These are phyloP conservation scores for Eremobia ochroleuca DNA, from an alignment of 2,888 invertebrate species.

Conservation along the genomic window DNA sequence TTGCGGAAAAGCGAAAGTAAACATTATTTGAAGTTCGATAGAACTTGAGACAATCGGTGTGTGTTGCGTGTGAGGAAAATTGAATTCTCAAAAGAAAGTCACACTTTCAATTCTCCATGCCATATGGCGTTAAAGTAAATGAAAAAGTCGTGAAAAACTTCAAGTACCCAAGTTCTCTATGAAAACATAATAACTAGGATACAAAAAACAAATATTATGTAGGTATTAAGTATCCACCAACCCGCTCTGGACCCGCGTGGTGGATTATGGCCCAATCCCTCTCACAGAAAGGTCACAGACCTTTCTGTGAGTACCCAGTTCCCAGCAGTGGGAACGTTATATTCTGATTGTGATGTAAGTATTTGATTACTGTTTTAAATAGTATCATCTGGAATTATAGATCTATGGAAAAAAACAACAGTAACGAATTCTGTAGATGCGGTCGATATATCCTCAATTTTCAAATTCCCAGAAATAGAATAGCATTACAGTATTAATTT, in stretches of 20 bases:
- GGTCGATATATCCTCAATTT: background rate
- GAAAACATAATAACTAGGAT: background rate
- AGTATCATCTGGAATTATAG: background rate
- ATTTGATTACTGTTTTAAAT: background rate
- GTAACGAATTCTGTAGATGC: background rate
- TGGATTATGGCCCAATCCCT: no score
- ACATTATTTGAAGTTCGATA: constrained; percentile 40
- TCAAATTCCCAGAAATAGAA: background rate
- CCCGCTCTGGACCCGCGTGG: no score
- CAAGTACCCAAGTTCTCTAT: background rate
- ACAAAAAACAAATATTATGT: background rate
- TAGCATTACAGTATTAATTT: background rate
- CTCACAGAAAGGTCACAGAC: no score
- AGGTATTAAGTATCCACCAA: background rate
- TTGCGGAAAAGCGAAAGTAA: constrained; percentile 37
- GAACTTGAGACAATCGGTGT: constrained; percentile 21
- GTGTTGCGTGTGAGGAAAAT: background rate
- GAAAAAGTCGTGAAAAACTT: background rate
- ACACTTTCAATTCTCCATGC: background rate
- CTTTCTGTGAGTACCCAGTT: no score
- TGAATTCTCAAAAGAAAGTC: background rate
- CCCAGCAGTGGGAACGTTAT: no score
- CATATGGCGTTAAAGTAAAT: background rate
- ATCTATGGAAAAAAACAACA: background rate
- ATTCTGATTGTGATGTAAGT: background rate